Conservation (phyloP, 1,140 invertebrate genomes). For the Brachionus rotundiformis region DNA sequence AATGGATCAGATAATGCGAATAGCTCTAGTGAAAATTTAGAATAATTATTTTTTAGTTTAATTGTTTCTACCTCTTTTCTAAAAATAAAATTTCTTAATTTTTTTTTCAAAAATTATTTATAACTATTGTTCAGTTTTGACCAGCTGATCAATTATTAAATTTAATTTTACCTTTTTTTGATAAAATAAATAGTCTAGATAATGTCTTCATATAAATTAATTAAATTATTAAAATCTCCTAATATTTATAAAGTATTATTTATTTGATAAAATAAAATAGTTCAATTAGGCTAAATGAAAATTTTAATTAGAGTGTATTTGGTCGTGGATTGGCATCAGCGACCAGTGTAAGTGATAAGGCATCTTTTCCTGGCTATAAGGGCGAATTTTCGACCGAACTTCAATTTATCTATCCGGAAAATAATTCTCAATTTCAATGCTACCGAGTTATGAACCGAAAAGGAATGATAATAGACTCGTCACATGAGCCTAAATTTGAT, state of each 20-base stretch:
- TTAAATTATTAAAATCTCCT: not conserved
- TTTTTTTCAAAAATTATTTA: not conserved
- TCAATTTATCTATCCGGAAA: conserved; percentile 51
- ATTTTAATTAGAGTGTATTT: not conserved
- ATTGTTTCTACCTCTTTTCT: conserved; percentile 50
- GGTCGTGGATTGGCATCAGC: not conserved
- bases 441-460: conserved; percentile 51
- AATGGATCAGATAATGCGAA: conserved; percentile 24
- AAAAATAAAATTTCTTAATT: not conserved
- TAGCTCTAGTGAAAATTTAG: conserved; percentile 20
- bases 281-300: not conserved
- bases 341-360: conserved; percentile 40
- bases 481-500: conserved; percentile 38
- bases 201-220: not conserved
- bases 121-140: not conserved
- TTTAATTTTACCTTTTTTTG: not conserved
- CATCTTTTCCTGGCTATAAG: conserved; percentile 45
- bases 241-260: not conserved
- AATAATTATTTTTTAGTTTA: not conserved
- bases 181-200: not conserved
- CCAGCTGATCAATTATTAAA: not conserved
- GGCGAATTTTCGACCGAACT: conserved; percentile 47
- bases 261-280: not conserved
- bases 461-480: conserved; percentile 7
- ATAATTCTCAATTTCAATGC: conserved; percentile 12